Conservation (phyloP, 2,888 invertebrate genomes). For the Epistrophella euchroma region DNA sequence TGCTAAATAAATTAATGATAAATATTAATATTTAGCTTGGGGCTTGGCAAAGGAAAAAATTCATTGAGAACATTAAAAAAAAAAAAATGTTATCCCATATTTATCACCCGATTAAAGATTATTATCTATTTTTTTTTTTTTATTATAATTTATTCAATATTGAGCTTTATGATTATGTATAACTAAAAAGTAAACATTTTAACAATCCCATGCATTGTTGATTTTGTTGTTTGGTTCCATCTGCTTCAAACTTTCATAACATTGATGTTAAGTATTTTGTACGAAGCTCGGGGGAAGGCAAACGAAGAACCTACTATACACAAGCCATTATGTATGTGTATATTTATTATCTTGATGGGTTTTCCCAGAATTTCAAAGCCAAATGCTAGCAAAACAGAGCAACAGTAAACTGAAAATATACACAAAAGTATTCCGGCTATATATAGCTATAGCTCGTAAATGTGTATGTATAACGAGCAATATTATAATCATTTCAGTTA, state of each 20-base stretch:
- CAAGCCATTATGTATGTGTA: slow-evolving; percentile 38
- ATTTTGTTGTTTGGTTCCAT: slow-evolving; percentile 4
- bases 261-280: slow-evolving; percentile 16
- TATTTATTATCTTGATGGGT: slow-evolving; percentile 62
- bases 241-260: slow-evolving; percentile 39
- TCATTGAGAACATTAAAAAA: slow-evolving; percentile 43
- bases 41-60: slow-evolving; percentile 31
- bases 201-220: background rate
- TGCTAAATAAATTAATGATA: background rate
- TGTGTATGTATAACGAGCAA: slow-evolving; percentile 16
- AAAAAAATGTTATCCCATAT: slow-evolving; percentile 48
- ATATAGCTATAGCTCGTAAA: background rate
- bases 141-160: slow-evolving; percentile 15
- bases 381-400: slow-evolving; percentile 71
- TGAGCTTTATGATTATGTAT: slow-evolving; percentile 4
- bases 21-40: background rate
- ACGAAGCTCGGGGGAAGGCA: background rate
- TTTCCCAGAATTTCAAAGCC: slow-evolving; percentile 73
- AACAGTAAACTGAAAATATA: slow-evolving; percentile 59
- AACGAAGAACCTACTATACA: slow-evolving; percentile 19
- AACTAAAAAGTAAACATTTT: slow-evolving; percentile 5
- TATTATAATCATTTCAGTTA: slow-evolving; percentile 31
- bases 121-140: background rate
- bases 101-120: slow-evolving; percentile 40
- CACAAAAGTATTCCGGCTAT: slow-evolving; percentile 34